These are phyloP conservation scores for Pocillopora grandis DNA, from an alignment of 92 coral and sea anemone species.

Conservation along the genomic window DNA sequence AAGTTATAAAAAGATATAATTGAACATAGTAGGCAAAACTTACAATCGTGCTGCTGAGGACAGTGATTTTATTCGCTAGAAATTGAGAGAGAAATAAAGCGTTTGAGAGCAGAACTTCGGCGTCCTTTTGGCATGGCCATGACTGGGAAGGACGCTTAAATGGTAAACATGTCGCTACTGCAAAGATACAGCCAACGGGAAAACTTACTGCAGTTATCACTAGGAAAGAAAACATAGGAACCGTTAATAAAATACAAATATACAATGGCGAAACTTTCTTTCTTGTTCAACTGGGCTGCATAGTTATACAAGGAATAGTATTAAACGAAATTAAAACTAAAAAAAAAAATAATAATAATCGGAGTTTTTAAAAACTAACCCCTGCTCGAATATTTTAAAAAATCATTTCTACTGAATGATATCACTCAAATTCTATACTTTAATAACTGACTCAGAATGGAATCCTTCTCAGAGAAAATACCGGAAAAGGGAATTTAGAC, in stretches of 20 bases:
- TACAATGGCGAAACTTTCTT: not conserved
- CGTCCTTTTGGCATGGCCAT: constrained; percentile 11
- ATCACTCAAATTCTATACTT: too few species aligned
- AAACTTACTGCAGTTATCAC: not conserved
- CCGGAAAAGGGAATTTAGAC: too few species aligned
- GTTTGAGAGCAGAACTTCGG: not conserved
- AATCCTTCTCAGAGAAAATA: too few species aligned
- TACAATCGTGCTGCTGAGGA: constrained; percentile 20
- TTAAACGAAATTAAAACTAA: too few species aligned
- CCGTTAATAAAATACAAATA: not conserved
- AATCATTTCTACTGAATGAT: too few species aligned
- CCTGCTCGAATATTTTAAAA: too few species aligned
- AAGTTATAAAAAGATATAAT: not conserved
- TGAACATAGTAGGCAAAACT: not conserved
- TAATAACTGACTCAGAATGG: too few species aligned
- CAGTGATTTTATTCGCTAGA: constrained; percentile 1
- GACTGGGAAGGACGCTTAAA: not conserved
- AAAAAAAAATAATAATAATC: too few species aligned
- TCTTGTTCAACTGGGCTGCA: not conserved
- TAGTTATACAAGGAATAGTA: too few species aligned
- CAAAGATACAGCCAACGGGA: not conserved
- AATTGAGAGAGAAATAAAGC: not conserved
- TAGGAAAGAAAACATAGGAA: not conserved
- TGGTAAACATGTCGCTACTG: constrained; percentile 1
- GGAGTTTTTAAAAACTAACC: too few species aligned